Percentiles rank a stretch among this genome's conserved stretches.
Evolutionary conservation across 2,113 vertebrate genomes (phyloP).

Genomic region (Epinephelus lanceolatus): DNA sequence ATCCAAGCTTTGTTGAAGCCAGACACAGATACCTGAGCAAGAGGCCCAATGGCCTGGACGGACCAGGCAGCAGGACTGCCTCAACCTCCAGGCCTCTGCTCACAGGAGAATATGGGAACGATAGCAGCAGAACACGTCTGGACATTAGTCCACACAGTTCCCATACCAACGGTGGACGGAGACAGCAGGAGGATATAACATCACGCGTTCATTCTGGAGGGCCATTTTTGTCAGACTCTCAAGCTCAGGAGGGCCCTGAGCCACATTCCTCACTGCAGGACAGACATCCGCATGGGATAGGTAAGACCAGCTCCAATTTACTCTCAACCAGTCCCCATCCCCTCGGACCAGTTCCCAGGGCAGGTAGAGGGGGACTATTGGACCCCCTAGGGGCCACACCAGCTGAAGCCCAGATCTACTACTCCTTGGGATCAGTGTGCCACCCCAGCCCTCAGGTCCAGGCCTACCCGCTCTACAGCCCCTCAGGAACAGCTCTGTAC

Average conservation of each 20-base stretch:
- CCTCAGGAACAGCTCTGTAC: slow-evolving; percentile 78
- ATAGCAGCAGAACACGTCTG: slow-evolving; percentile 67
- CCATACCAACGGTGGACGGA: slow-evolving; percentile 80
- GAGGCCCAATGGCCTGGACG: slow-evolving; percentile 83
- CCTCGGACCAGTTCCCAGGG: slow-evolving; percentile 73
- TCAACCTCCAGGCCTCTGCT: slow-evolving; percentile 70
- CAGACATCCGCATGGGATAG: slow-evolving; percentile 68
- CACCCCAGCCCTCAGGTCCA: slow-evolving; percentile 68
- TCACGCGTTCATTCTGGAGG: slow-evolving; percentile 62
- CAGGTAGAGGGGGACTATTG: slow-evolving; percentile 70
- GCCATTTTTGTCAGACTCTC: slow-evolving; percentile 70
- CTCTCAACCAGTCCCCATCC: slow-evolving; percentile 69
- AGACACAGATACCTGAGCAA: slow-evolving; percentile 79
- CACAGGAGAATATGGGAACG: slow-evolving; percentile 71
- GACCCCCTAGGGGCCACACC: slow-evolving; percentile 70
- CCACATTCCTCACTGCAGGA: slow-evolving; percentile 83
- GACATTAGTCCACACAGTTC: slow-evolving; percentile 71
- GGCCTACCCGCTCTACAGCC: slow-evolving; percentile 72
- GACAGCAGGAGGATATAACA: slow-evolving; percentile 77
- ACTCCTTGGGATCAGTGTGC: slow-evolving; percentile 79
- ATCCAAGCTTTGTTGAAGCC: slow-evolving; percentile 70
- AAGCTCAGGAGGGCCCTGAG: slow-evolving; percentile 75
- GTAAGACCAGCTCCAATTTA: slow-evolving; percentile 64
- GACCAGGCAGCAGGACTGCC: slow-evolving; percentile 78
- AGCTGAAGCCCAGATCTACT: slow-evolving; percentile 84